Percentiles rank a stretch among this genome's conserved stretches.
phyloP scores from a whole-genome alignment of 2,113 vertebrate species.

The Eupsittula cactorum region DNA sequence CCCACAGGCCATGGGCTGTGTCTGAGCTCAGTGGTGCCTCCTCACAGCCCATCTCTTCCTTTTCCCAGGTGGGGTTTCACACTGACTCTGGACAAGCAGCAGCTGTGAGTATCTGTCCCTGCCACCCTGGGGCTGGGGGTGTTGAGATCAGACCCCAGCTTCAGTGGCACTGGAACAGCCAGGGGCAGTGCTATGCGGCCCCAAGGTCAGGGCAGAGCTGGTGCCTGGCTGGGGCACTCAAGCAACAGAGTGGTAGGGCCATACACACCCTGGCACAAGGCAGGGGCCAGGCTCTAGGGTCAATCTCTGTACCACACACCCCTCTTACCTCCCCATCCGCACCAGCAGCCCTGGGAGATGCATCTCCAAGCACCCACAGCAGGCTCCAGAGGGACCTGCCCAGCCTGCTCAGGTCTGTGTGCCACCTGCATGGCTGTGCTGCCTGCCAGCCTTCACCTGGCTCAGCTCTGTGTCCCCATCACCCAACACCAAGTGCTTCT shows the following conservation, averaged over 20 bases:
- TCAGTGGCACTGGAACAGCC: background rate
- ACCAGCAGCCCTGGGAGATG: background rate
- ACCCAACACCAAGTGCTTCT: background rate
- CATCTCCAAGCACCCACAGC: background rate
- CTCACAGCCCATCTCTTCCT: background rate
- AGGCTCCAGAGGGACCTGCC: background rate
- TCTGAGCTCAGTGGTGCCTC: background rate
- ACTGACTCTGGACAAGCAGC: slow-evolving; percentile 88
- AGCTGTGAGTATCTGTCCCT: slow-evolving; percentile 84
- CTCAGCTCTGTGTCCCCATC: background rate
- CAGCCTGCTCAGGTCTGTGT: background rate
- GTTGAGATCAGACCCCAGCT: background rate
- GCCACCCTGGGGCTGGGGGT: fast-evolving
- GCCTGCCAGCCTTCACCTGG: background rate
- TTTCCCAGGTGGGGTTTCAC: slow-evolving; percentile 91
- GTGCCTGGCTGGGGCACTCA: background rate
- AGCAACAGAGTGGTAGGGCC: background rate
- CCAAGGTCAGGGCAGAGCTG: background rate
- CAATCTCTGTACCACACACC: background rate
- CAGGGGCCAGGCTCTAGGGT: background rate
- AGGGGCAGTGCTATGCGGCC: background rate
- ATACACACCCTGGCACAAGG: background rate
- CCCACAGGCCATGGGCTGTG: background rate
- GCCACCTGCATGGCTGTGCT: background rate
- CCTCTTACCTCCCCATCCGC: background rate